A percentile compares a stretch with the other conserved stretches of the same genome.
These are phyloP conservation scores for Collichthys lucidus DNA, from an alignment of 2,113 vertebrate species.

Conservation along the genomic window DNA sequence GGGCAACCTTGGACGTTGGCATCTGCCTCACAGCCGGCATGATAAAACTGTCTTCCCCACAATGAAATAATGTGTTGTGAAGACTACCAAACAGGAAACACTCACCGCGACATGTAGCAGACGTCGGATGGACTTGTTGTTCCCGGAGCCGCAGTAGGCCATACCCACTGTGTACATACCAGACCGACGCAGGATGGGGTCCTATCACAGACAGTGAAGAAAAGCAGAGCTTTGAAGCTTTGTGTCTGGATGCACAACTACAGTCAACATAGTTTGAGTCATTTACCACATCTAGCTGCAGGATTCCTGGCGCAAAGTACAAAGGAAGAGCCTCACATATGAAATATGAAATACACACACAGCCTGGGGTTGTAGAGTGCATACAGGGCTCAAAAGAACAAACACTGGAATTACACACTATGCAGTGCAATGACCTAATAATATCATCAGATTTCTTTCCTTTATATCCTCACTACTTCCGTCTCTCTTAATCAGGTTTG, in stretches of 20 bases:
- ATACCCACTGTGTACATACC: slow-evolving; percentile 99
- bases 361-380: not conserved
- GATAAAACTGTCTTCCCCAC: slow-evolving; percentile 30
- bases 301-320: slow-evolving; percentile 28
- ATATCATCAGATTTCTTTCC: not conserved
- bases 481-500: not conserved
- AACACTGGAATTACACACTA: not conserved
- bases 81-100: slow-evolving; percentile 58
- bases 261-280: slow-evolving; percentile 23
- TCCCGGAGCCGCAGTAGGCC: slow-evolving; percentile 99
- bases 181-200: slow-evolving; percentile 96
- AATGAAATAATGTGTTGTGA: slow-evolving; percentile 25
- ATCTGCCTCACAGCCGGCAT: slow-evolving; percentile 12
- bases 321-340: slow-evolving; percentile 15
- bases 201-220: slow-evolving; percentile 83
- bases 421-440: not conserved
- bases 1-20: not conserved
- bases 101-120: slow-evolving; percentile 98
- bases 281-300: slow-evolving; percentile 32
- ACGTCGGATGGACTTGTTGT: slow-evolving; percentile 98
- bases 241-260: slow-evolving; percentile 37
- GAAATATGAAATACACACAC: slow-evolving; percentile 24
- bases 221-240: slow-evolving; percentile 69
- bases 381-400: slow-evolving; percentile 21
- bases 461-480: not conserved